Evolutionary conservation across 2,113 vertebrate genomes (phyloP).

Genomic region (Upupa epops): DNA sequence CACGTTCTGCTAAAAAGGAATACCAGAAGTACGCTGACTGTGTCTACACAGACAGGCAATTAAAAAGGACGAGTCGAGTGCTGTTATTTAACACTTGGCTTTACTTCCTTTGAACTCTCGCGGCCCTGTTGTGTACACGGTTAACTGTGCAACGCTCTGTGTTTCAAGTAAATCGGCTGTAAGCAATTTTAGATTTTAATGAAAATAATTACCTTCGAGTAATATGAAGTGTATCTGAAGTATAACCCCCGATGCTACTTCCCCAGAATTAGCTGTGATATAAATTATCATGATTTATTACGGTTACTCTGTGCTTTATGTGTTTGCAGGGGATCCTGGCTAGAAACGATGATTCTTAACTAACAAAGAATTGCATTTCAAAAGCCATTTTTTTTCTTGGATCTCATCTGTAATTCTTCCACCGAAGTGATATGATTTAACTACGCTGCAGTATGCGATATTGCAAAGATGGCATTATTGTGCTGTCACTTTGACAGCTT

Average conservation of each 20-base stretch:
- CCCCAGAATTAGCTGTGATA: constrained; percentile 73
- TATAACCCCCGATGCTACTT: constrained; percentile 72
- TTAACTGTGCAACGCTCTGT: constrained; percentile 66
- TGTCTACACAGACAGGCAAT: constrained; percentile 75
- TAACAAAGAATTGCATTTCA: constrained; percentile 62
- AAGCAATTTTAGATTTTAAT: constrained; percentile 81
- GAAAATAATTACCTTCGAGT: constrained; percentile 81
- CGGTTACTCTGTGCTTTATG: constrained; percentile 57
- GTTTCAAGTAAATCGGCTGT: constrained; percentile 74
- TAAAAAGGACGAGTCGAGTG: constrained; percentile 78
- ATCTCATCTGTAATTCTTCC: constrained; percentile 69
- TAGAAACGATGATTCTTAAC: constrained; percentile 71
- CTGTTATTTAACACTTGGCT: constrained; percentile 79
- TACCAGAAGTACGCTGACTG: constrained; percentile 74
- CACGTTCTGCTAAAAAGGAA: constrained; percentile 65
- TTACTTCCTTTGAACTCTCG: constrained; percentile 73
- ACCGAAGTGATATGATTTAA: constrained; percentile 68
- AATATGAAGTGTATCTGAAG: constrained; percentile 77
- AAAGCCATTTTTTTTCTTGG: constrained; percentile 65
- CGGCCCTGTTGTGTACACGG: constrained; percentile 64
- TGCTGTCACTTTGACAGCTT: constrained; percentile 73
- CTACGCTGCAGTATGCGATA: constrained; percentile 56
- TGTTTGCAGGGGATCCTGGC: constrained; percentile 69
- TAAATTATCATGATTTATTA: constrained; percentile 81
- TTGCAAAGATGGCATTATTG: constrained; percentile 74